Evolutionary conservation across 2,797 vertebrate genomes (phyloP).

Genomic region (Catamblyrhynchus diadema): DNA sequence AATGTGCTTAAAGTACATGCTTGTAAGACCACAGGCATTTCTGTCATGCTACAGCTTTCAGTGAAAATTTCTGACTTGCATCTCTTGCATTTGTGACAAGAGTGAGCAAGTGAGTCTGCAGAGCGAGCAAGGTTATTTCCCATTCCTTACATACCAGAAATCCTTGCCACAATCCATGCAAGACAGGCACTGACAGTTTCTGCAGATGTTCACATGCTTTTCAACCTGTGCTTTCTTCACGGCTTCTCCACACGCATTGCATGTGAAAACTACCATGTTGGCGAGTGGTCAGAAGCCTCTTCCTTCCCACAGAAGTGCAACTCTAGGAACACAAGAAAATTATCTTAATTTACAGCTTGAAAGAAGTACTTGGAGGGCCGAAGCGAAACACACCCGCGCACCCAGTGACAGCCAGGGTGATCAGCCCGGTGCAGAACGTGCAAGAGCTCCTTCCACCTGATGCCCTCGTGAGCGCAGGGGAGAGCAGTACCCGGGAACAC

Average conservation of each 20-base stretch:
- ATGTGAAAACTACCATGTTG: constrained; percentile 94
- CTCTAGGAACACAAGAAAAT: neutral
- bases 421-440: accelerated
- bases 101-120: neutral
- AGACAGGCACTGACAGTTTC: constrained; percentile 85
- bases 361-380: neutral
- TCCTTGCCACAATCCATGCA: constrained; percentile 97
- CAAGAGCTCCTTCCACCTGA: accelerated
- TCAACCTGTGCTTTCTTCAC: constrained; percentile 94
- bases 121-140: neutral
- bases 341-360: neutral
- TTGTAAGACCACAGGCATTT: neutral
- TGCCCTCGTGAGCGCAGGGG: accelerated
- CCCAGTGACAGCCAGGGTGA: accelerated
- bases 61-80: neutral
- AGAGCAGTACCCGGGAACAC: accelerated
- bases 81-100: neutral
- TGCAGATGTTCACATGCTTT: constrained; percentile 85
- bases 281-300: neutral
- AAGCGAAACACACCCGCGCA: accelerated
- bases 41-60: neutral
- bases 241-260: constrained; percentile 90
- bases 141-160: constrained; percentile 84
- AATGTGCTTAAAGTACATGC: neutral
- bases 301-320: neutral